A percentile compares a stretch with the other conserved stretches of the same genome.
Evolutionary conservation across 2,888 invertebrate species (phyloP).

Genomic region (Hoplodrina blanda): DNA sequence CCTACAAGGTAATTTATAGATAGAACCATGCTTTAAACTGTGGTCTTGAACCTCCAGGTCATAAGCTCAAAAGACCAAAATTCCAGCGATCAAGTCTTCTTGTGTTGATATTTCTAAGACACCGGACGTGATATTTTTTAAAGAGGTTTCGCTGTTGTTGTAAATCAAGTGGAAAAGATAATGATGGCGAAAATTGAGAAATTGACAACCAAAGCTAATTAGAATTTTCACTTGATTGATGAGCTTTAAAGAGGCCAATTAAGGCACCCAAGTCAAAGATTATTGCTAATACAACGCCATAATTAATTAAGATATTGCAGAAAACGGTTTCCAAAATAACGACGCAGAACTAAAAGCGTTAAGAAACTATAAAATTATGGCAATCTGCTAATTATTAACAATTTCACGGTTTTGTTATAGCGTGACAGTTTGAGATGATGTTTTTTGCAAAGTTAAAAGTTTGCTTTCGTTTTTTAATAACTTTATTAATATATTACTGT

Average conservation of each 20-base stretch:
- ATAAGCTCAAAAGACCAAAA: neutral
- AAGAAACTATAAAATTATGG: conserved; percentile 60
- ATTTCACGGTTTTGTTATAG: conserved; percentile 52
- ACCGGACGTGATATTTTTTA: neutral
- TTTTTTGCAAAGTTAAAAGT: conserved; percentile 5
- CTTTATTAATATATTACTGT: conserved; percentile 2
- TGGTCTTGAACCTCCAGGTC: neutral
- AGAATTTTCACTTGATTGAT: conserved; percentile 30
- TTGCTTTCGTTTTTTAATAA: conserved; percentile 26
- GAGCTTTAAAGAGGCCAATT: conserved; percentile 41
- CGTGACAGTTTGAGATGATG: conserved; percentile 36
- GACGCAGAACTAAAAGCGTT: conserved; percentile 54
- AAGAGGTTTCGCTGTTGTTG: neutral
- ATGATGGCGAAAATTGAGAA: conserved; percentile 21
- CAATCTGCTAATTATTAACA: conserved; percentile 50
- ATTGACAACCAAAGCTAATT: conserved; percentile 15
- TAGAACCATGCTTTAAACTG: neutral
- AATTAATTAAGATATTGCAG: conserved; percentile 56
- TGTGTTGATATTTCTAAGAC: too few relatives aligned
- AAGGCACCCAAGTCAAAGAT: conserved; percentile 43
- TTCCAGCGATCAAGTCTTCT: neutral
- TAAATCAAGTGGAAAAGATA: conserved; percentile 3
- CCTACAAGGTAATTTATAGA: neutral
- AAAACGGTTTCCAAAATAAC: conserved; percentile 57
- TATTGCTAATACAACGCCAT: conserved; percentile 32